Conservation (phyloP, 1,140 invertebrate species). For the Drosophila takahashii region DNA sequence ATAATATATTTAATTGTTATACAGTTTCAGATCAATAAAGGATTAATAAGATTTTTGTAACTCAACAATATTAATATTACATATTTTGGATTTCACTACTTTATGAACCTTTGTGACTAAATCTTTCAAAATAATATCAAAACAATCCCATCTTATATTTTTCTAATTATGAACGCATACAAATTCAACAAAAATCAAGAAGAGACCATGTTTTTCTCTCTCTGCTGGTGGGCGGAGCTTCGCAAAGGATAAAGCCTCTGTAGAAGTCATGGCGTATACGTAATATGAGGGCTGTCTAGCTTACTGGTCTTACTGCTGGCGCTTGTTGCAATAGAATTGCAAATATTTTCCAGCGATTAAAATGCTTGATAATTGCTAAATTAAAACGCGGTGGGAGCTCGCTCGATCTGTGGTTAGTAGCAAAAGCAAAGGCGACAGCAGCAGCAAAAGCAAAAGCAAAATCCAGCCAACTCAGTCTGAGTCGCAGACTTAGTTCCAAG, state of each 20-base stretch:
- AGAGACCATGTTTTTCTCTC: neutral
- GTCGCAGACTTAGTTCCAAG: slow-evolving; percentile 43
- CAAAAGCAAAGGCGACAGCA: slow-evolving; percentile 14
- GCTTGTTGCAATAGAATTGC: slow-evolving; percentile 78
- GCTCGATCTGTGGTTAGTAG: slow-evolving; percentile 19
- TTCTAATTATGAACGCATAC: too few relatives aligned
- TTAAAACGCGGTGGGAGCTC: slow-evolving; percentile 72
- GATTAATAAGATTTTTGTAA: too few relatives aligned
- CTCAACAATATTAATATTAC: too few relatives aligned
- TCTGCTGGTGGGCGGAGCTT: slow-evolving; percentile 40
- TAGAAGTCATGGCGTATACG: slow-evolving; percentile 57
- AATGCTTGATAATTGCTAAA: slow-evolving; percentile 81
- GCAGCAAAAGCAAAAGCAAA: neutral
- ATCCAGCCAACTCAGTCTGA: slow-evolving; percentile 13
- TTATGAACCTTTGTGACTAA: too few relatives aligned
- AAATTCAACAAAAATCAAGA: too few relatives aligned
- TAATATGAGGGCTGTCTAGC: slow-evolving; percentile 51
- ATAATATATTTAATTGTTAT: too few relatives aligned
- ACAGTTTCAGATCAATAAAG: too few relatives aligned
- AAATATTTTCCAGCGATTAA: slow-evolving; percentile 79
- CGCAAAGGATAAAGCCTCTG: slow-evolving; percentile 10
- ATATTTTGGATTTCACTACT: too few relatives aligned
- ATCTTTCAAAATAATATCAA: too few relatives aligned
- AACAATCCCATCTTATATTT: too few relatives aligned
- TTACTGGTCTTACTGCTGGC: slow-evolving; percentile 42